Percentiles rank a stretch among this genome's conserved stretches.
These are phyloP conservation scores for Drosophila demipolita DNA, from an alignment of 2,888 invertebrate genomes.

Conservation along the genomic window DNA sequence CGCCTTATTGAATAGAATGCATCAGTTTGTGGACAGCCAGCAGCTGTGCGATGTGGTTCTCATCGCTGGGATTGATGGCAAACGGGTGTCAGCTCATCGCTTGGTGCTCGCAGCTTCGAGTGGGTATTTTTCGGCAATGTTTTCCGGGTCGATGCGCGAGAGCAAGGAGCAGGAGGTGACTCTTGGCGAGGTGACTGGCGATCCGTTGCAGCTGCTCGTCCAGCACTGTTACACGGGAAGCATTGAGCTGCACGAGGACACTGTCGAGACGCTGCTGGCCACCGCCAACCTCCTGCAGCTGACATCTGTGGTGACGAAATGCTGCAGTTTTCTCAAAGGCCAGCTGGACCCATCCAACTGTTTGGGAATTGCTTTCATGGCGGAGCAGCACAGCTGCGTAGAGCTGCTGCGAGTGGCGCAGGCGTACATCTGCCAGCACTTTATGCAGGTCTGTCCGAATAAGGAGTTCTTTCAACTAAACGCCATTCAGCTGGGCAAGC, in stretches of 20 bases:
- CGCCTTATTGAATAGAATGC: neutral
- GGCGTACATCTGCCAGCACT: conserved; percentile 93
- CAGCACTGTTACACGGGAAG: conserved; percentile 95
- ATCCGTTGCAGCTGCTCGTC: conserved; percentile 93
- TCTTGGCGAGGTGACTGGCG: conserved; percentile 93
- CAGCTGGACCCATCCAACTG: conserved; percentile 95
- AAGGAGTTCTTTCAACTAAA: conserved; percentile 86
- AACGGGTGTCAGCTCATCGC: conserved; percentile 91
- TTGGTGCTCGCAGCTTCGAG: conserved; percentile 95
- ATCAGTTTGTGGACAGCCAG: neutral
- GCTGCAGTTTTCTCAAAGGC: conserved; percentile 94
- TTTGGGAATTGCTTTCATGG: conserved; percentile 96
- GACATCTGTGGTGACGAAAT: conserved; percentile 93
- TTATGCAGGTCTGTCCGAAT: conserved; percentile 88
- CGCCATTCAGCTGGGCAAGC: conserved; percentile 91
- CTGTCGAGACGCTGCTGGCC: conserved; percentile 93
- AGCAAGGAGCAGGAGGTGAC: conserved; percentile 93
- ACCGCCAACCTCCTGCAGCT: conserved; percentile 96
- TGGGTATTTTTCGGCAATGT: conserved; percentile 98
- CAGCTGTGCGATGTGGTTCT: conserved; percentile 1
- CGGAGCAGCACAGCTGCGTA: conserved; percentile 94
- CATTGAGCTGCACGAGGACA: conserved; percentile 94
- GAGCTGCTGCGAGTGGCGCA: conserved; percentile 92
- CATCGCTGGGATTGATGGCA: neutral
- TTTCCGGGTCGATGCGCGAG: conserved; percentile 94